These are phyloP conservation scores for Hirudo medicinalis DNA, from an alignment of 1,140 invertebrate species.

Conservation along the genomic window DNA sequence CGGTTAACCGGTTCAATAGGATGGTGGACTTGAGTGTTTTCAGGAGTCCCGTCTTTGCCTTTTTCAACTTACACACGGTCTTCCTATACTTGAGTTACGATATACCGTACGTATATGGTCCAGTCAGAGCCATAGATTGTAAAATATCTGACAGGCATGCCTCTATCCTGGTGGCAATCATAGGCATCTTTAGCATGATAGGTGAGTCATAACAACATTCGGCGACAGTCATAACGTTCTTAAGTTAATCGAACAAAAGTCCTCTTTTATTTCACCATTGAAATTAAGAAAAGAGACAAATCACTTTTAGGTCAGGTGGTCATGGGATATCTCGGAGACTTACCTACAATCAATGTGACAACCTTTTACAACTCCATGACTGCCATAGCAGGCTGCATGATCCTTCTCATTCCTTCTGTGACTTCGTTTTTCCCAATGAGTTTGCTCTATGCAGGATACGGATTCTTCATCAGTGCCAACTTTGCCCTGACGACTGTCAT, in stretches of 20 bases:
- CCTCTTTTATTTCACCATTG: background rate
- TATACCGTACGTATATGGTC: slow-evolving; percentile 69
- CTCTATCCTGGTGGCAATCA: slow-evolving; percentile 78
- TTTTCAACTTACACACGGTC: slow-evolving; percentile 71
- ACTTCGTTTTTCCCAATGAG: slow-evolving; percentile 27
- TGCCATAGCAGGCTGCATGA: slow-evolving; percentile 15
- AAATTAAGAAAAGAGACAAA: background rate
- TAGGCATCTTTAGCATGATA: slow-evolving; percentile 52
- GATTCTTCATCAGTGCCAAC: slow-evolving; percentile 38
- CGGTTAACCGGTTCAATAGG: no score
- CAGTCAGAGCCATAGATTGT: slow-evolving; percentile 31
- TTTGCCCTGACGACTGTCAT: slow-evolving; percentile 37
- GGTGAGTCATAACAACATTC: slow-evolving; percentile 32
- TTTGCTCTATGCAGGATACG: slow-evolving; percentile 30
- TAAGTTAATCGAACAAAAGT: background rate
- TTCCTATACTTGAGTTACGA: slow-evolving; percentile 87
- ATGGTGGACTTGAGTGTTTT: slow-evolving; percentile 20
- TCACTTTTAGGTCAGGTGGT: slow-evolving; percentile 50
- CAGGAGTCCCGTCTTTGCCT: slow-evolving; percentile 67
- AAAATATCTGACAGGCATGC: slow-evolving; percentile 55
- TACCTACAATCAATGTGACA: slow-evolving; percentile 38
- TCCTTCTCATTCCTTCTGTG: slow-evolving; percentile 22
- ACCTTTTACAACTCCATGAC: slow-evolving; percentile 29
- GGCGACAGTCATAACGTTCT: background rate
- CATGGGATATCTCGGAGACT: slow-evolving; percentile 72